Evolutionary conservation across 2,888 invertebrate genomes (phyloP).

Genomic region (Heliconius sara): DNA sequence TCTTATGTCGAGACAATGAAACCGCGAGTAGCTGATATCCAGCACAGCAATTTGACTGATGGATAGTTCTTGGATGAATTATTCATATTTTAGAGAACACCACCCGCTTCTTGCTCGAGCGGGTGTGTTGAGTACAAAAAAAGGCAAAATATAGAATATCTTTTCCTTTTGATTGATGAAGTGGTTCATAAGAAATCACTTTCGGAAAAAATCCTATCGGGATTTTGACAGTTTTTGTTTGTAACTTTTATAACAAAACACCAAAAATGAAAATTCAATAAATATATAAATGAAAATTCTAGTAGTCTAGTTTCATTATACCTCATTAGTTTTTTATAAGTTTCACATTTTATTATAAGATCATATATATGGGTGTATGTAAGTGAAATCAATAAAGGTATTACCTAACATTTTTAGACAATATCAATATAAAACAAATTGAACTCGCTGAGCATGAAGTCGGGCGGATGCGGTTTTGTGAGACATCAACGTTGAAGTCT

Average conservation of each 20-base stretch:
- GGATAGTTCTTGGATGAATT: slow-evolving; percentile 9
- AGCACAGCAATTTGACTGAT: slow-evolving; percentile 8
- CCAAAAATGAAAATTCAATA: no score
- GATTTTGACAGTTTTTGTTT: background rate
- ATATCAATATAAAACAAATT: no score
- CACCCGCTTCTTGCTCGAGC: background rate
- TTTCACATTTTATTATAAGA: no score
- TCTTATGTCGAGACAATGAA: slow-evolving; percentile 1
- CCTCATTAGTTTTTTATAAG: no score
- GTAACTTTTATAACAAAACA: background rate
- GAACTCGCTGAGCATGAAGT: no score
- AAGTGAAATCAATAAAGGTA: no score
- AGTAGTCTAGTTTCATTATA: no score
- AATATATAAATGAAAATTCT: no score
- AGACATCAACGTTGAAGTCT: no score
- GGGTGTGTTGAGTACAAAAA: slow-evolving; percentile 1
- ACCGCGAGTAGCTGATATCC: background rate
- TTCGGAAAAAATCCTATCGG: background rate
- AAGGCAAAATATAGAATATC: background rate
- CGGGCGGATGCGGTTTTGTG: no score
- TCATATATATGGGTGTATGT: no score
- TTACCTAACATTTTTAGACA: no score
- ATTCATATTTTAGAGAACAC: slow-evolving; percentile 5
- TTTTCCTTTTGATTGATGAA: slow-evolving; percentile 12
- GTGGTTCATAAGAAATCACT: background rate